These are phyloP conservation scores for Drosophila greeni DNA, from an alignment of 2,888 invertebrate genomes.

Conservation along the genomic window DNA sequence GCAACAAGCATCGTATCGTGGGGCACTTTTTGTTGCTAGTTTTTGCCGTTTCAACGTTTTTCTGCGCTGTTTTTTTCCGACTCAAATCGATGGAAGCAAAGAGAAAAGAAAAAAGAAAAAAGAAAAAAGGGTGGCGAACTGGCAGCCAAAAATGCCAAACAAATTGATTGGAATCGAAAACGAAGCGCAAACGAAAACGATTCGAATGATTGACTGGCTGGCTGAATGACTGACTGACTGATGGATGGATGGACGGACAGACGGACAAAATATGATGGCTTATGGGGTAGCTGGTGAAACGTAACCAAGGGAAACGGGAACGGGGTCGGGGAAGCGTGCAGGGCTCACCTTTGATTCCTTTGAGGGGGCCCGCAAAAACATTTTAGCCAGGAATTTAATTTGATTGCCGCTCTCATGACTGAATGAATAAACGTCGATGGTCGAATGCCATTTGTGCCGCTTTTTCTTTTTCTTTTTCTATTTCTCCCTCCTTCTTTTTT, in stretches of 20 bases:
- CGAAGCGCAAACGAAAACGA: constrained; percentile 72
- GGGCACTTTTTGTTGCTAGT: constrained; percentile 18
- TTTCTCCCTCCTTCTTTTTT: constrained; percentile 22
- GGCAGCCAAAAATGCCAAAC: constrained; percentile 67
- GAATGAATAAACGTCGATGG: constrained; percentile 21
- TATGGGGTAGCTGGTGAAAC: constrained; percentile 21
- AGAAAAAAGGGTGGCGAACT: constrained; percentile 7
- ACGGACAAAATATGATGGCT: constrained; percentile 41
- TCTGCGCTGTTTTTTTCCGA: constrained; percentile 9
- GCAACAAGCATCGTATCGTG: constrained; percentile 62
- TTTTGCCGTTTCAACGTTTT: constrained; percentile 3
- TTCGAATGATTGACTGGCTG: constrained; percentile 69
- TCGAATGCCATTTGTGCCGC: constrained; percentile 33
- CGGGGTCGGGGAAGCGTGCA: not conserved
- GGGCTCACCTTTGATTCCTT: constrained; percentile 18
- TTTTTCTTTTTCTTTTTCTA: constrained; percentile 14
- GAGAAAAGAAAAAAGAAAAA: too few relatives aligned
- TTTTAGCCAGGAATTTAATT: constrained; percentile 41
- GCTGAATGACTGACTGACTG: constrained; percentile 49
- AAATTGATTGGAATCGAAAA: constrained; percentile 72
- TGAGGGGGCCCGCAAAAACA: constrained; percentile 18
- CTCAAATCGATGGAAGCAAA: constrained; percentile 54
- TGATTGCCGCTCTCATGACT: constrained; percentile 40
- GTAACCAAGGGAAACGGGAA: constrained; percentile 12
- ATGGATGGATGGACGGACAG: constrained; percentile 51